Conservation (phyloP, 2,113 vertebrate species). For the Glaucomys volans region DNA sequence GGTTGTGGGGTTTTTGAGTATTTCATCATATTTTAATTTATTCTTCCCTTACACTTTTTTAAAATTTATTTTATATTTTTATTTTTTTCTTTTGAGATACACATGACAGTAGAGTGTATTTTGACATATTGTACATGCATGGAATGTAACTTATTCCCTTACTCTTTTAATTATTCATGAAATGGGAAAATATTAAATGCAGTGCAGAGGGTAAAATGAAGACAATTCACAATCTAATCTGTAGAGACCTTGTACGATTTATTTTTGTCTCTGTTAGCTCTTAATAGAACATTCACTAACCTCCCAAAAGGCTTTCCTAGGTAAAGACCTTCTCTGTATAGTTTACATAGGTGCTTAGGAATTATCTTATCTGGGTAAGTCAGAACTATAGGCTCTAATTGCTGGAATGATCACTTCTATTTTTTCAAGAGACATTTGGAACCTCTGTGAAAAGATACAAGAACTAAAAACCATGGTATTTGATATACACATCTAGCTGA, state of each 20-base stretch:
- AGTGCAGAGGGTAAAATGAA: not conserved
- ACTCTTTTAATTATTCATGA: not conserved
- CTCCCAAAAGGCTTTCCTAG: not conserved
- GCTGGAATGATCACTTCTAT: not conserved
- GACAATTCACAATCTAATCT: not conserved
- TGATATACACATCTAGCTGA: not conserved
- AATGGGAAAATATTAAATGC: not conserved
- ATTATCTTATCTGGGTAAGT: not conserved
- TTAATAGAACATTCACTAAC: slow-evolving; percentile 19
- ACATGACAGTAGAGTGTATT: too few relatives aligned
- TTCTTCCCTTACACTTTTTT: not conserved
- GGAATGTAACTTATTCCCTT: not conserved
- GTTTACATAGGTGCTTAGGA: not conserved
- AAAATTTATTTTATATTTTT: too few relatives aligned
- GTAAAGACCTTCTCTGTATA: not conserved
- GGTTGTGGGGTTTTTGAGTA: not conserved
- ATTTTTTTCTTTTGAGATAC: too few relatives aligned
- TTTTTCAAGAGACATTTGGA: slow-evolving; percentile 13
- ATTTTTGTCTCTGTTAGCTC: not conserved
- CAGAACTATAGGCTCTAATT: not conserved
- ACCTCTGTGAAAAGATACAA: not conserved
- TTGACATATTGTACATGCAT: too few relatives aligned
- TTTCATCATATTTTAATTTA: slow-evolving; percentile 24
- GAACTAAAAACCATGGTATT: not conserved
- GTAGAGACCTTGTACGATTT: not conserved